A percentile compares a stretch with the other conserved stretches of the same genome.
Conservation (phyloP, 2,888 invertebrate species). For the Adela reaumurella region DNA sequence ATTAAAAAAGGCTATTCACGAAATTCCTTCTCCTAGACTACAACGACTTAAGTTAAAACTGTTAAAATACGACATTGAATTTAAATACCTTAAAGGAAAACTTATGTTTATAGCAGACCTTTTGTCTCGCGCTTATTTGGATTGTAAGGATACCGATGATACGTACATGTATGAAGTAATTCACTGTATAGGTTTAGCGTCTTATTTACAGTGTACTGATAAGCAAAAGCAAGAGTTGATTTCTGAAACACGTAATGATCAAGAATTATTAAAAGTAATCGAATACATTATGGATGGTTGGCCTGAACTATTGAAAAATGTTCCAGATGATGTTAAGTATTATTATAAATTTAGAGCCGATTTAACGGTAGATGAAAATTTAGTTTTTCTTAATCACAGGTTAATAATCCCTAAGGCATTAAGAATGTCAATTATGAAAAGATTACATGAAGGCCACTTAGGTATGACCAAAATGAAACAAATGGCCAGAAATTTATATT, state of each 20-base stretch:
- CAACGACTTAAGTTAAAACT: slow-evolving; percentile 18
- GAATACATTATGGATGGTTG: slow-evolving; percentile 9
- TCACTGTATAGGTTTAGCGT: slow-evolving; percentile 10
- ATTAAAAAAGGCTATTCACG: slow-evolving; percentile 17
- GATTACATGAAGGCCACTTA: slow-evolving; percentile 19
- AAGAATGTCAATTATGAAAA: slow-evolving; percentile 4
- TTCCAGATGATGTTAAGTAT: slow-evolving; percentile 6
- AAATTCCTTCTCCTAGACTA: slow-evolving; percentile 15
- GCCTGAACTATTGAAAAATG: slow-evolving; percentile 7
- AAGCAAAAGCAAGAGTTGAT: slow-evolving; percentile 9
- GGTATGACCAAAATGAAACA: slow-evolving; percentile 19
- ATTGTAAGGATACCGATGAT: slow-evolving; percentile 8
- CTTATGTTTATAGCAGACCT: slow-evolving; percentile 18
- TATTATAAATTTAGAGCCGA: slow-evolving; percentile 10
- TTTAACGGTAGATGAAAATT: slow-evolving; percentile 6
- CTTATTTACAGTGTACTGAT: slow-evolving; percentile 10
- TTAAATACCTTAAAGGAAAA: slow-evolving; percentile 17
- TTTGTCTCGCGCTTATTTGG: slow-evolving; percentile 13
- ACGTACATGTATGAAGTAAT: slow-evolving; percentile 10
- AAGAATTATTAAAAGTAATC: slow-evolving; percentile 3
- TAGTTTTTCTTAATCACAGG: slow-evolving; percentile 10
- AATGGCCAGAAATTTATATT: slow-evolving; percentile 16
- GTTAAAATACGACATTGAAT: slow-evolving; percentile 15
- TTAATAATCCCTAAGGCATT: slow-evolving; percentile 8
- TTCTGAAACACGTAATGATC: slow-evolving; percentile 1